Percentiles rank a stretch among this genome's conserved stretches.
Evolutionary conservation across 2,888 invertebrate genomes (phyloP).

Genomic region (Pammene fasciana): DNA sequence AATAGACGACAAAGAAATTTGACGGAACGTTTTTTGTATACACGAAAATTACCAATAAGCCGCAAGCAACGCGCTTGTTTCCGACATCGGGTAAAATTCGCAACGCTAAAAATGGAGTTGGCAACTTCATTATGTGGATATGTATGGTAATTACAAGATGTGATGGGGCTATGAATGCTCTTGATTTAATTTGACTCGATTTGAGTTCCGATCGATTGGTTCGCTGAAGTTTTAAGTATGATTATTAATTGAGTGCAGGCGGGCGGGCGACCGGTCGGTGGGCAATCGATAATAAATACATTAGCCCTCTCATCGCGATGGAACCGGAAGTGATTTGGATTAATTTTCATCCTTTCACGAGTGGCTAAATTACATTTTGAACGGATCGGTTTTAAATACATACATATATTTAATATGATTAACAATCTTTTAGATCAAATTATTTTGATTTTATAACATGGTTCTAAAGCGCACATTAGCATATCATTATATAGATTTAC

Average conservation of each 20-base stretch:
- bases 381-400: background rate
- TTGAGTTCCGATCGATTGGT: slow-evolving; percentile 15
- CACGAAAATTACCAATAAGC: slow-evolving; percentile 9
- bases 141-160: slow-evolving; percentile 35
- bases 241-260: slow-evolving; percentile 47
- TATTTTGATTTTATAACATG: background rate
- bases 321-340: slow-evolving; percentile 53
- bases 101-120: slow-evolving; percentile 12
- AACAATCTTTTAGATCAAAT: background rate
- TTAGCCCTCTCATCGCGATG: slow-evolving; percentile 52
- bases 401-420: background rate
- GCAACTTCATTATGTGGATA: slow-evolving; percentile 17
- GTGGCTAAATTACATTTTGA: background rate
- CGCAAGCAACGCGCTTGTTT: background rate
- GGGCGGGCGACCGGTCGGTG: slow-evolving; percentile 45
- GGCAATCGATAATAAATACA: slow-evolving; percentile 60
- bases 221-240: slow-evolving; percentile 37
- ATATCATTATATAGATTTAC: no score
- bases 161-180: slow-evolving; percentile 25
- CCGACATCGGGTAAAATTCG: slow-evolving; percentile 3
- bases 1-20: background rate
- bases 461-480: no score
- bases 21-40: background rate
- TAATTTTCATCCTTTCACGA: slow-evolving; percentile 27
- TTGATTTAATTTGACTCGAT: slow-evolving; percentile 24